phyloP scores from a whole-genome alignment of 1,140 invertebrate genomes.

The Papilio machaon region DNA sequence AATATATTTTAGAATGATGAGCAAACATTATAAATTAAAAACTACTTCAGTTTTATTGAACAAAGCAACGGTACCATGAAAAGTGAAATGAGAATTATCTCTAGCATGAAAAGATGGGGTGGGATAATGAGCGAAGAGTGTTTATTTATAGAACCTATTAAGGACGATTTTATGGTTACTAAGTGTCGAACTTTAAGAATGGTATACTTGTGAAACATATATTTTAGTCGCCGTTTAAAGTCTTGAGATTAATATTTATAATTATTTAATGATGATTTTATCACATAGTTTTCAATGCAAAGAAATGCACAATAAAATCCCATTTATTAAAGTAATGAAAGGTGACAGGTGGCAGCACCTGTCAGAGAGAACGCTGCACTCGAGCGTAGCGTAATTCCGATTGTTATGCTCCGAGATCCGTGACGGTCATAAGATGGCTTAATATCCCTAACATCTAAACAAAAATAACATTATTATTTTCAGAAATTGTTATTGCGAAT shows the following conservation, averaged over 20 bases:
- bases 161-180: slow-evolving; percentile 10
- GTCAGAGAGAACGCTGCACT: slow-evolving; percentile 66
- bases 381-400: slow-evolving; percentile 60
- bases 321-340: not conserved
- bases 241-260: not conserved
- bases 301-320: not conserved
- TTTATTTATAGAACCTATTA: slow-evolving; percentile 33
- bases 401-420: slow-evolving; percentile 45
- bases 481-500: not conserved
- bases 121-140: slow-evolving; percentile 34
- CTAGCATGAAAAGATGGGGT: slow-evolving; percentile 51
- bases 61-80: slow-evolving; percentile 47
- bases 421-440: slow-evolving; percentile 46
- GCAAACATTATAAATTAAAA: not conserved
- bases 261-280: not conserved
- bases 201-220: not conserved
- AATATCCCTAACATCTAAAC: not conserved
- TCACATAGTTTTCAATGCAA: not conserved
- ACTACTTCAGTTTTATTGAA: not conserved
- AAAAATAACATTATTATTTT: slow-evolving; percentile 15
- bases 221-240: not conserved
- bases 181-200: slow-evolving; percentile 20
- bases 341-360: slow-evolving; percentile 57
- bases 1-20: not conserved
- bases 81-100: slow-evolving; percentile 48